Evolutionary conservation across 2,888 invertebrate species (phyloP), one percentile per base, ranked within the genome.

Genomic region (Liopterus haemorrhoidalis): DNA sequence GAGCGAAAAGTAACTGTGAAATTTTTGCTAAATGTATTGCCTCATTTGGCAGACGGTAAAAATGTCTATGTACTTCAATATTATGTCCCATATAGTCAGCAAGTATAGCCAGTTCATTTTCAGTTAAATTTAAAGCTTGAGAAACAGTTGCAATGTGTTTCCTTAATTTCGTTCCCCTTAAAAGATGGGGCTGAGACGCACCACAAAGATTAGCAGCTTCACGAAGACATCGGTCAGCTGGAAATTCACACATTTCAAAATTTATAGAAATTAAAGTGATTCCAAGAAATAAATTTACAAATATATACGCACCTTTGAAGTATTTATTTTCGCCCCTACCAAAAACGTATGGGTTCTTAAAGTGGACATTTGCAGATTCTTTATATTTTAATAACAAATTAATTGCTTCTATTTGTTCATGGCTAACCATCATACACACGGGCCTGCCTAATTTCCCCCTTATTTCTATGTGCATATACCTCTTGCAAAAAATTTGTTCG

Each of bases 71-170:
- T 5, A 3, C 15, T n/a, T 32, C 32, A 14, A 16, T 32, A 32
- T 32, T 32, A 15, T 32, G 32, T 8, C 32, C 32, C 5, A 32
- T 32, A 32, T 32, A 32, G 19, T 32, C 18, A 5, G 18, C 35
- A 8, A 35, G 16, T 35, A 35, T 35, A 11, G 21, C 20, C 22
- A 20, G 14, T 35, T 35, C 35, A 35, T 35, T 35, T n/a, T 35
- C 21, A n/a, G 35, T 11, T n/a, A 35, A 20, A 35, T 35, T 35
- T 35, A 35, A 18, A 9, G 20, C 20, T 20, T 35, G 35, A 14
- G 35, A 35, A 19, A 35, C 35, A 1, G 21, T 35, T 20, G 35
- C 21, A 18, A 35, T 35, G 11, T 35, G 35, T n/a, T 35, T 35
- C 22, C 35, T 4, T 22, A 35, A 11, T 16, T 35, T 35, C 3